Evolutionary conservation across 2,797 vertebrate genomes (phyloP), one percentile per base, ranked within the genome.

Genomic region (Bryconaethiops microstoma): DNA sequence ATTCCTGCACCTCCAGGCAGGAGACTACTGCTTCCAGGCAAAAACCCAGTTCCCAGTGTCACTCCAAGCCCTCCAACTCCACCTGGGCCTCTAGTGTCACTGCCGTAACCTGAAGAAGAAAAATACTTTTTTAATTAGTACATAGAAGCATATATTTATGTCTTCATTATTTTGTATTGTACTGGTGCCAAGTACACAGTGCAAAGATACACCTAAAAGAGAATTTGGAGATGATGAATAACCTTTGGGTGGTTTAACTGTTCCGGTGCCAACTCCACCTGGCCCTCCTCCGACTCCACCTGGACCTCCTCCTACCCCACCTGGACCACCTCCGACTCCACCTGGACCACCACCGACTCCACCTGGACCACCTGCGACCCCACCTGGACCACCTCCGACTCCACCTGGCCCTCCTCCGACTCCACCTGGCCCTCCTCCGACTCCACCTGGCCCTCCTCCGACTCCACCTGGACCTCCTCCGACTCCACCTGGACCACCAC

Each of bases 231-330:
- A 78, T 45, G 13, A 19, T 57, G 42, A 70, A 71, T 79, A 57
- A 87, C 83, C 79, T 86, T 87, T 87, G 13, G 81, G 77, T 45
- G 84, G 86, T 76, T 87, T 87, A 79, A 80, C 4, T 48, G 63
- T 74, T 81, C 84, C 81, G 63, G 74, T 48, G 62, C 78, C 70
- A 78, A 55, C 13, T 21, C 50, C 74, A 45, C 74, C 65, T 7
- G 39, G 57, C 8, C 65, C 48, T 3, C 48, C 67, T 2, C 62
- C 48, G 39, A 80, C 63, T 63, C 63, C 79, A n/a, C 63, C 63
- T 13, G 17, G 40, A 21, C 29, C 78, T 3, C 42, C 52, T 64
- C 78, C 70, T 55, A 55, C 13, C 21, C 50, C 74, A 45, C 74
- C 65, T 7, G 39, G 57, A 14, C 65, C 48, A 6, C 48, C 67